Percentiles rank a stretch among this genome's conserved stretches.
These are phyloP conservation scores for Urophycis tenuis DNA, from an alignment of 2,797 vertebrate genomes.

Conservation along the genomic window DNA sequence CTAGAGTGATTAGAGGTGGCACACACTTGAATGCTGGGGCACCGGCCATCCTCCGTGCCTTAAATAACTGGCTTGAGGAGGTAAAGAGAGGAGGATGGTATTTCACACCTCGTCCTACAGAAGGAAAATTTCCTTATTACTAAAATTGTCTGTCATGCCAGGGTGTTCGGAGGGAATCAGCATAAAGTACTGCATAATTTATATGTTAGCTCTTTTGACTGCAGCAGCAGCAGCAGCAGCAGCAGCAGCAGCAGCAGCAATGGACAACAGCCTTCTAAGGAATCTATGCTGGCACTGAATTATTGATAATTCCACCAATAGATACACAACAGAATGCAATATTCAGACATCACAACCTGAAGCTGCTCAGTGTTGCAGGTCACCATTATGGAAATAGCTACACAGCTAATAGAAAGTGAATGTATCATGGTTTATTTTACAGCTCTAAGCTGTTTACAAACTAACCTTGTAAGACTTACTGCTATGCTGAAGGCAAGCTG, in stretches of 20 bases:
- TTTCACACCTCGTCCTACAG: neutral
- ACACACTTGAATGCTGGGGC: neutral
- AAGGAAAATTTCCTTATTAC: conserved; percentile 47
- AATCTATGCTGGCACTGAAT: conserved; percentile 54
- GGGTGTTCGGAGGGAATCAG: conserved; percentile 41
- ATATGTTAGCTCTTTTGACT: conserved; percentile 52
- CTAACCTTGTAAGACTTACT: neutral
- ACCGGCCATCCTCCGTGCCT: neutral
- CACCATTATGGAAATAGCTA: neutral
- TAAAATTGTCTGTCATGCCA: conserved; percentile 22
- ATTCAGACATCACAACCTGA: neutral
- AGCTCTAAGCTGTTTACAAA: neutral
- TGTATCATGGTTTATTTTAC: neutral
- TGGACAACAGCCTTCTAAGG: conserved; percentile 46
- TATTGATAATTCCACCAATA: conserved; percentile 45
- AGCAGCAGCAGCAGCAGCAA: neutral
- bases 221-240: conserved; percentile 36
- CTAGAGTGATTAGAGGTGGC: neutral
- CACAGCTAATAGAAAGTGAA: neutral
- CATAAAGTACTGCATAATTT: conserved; percentile 60
- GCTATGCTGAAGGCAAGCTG: neutral
- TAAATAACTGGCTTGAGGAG: neutral
- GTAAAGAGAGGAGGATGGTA: neutral
- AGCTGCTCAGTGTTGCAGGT: neutral
- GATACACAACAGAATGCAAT: conserved; percentile 19